Evolutionary conservation across 1,140 invertebrate species (phyloP), one percentile per base, ranked within the genome.

Genomic region (Asbolus verrucosus): DNA sequence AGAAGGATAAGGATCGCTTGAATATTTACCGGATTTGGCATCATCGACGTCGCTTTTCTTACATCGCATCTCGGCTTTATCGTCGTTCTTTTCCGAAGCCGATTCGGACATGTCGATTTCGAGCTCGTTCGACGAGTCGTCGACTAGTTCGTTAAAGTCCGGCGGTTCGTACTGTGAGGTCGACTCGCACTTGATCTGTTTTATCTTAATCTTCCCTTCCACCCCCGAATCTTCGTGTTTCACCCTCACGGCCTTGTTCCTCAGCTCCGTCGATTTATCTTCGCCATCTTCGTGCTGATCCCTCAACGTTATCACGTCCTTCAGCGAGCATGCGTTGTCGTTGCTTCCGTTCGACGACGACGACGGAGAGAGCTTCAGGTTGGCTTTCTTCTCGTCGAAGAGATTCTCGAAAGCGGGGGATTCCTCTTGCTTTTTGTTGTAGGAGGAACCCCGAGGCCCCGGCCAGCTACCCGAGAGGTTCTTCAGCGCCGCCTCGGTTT

Each of bases 401-500:
- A 94, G 82, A 79, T 94, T 94, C 75, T 94, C 93, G 74, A 94
- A 94, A 27, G 88, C 87, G 0, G 92, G 91, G 50, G 88, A 88
- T 67, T 93, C 91, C 63, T 93, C 91, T 61, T 89, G 88, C 31
- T 87, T 86, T 30, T 86, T 81, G 16, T 86, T 86, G 70, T 91
- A 90, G 9, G 86, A 79, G 11, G 86, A 87, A 8, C 86, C 85
- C 13, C 88, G 81, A 0, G 89, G 85, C 1, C 88, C 89, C 0
- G 88, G 86, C 91, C 92, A 94, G 76, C 88, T 92, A 1, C 92
- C 92, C 0, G 92, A 94, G 0, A 95, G 81, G 76, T 90, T 93
- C 76, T 92, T 92, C 30, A 95, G 80, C 0, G 92, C 92, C 1
- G 91, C 92, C 78, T 95, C 93, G 0, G 94, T 94, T 81, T 95